phyloP scores from a whole-genome alignment of 2,113 vertebrate species.

The Zosterops japonicus region DNA sequence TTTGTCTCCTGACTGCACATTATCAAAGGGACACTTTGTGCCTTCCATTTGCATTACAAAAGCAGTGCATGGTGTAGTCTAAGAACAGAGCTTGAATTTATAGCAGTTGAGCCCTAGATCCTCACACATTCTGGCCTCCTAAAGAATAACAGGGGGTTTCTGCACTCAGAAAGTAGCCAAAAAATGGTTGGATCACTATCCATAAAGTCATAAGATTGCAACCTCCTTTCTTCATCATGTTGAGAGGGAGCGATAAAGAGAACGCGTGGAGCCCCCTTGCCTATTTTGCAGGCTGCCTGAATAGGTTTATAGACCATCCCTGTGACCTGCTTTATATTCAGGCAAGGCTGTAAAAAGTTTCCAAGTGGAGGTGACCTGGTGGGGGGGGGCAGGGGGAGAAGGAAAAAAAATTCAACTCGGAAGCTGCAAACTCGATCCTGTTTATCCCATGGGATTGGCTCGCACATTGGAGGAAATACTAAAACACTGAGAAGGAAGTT shows the following conservation, averaged over 20 bases:
- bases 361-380: constrained; percentile 30
- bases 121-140: constrained; percentile 58
- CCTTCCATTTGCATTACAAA: constrained; percentile 88
- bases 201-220: constrained; percentile 51
- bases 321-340: constrained; percentile 16
- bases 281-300: background rate
- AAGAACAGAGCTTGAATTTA: constrained; percentile 79
- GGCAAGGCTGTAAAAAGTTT: constrained; percentile 24
- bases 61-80: constrained; percentile 70
- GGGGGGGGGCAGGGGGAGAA: background rate
- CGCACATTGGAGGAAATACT: constrained; percentile 25
- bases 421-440: constrained; percentile 37
- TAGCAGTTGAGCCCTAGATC: constrained; percentile 63
- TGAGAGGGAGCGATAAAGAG: background rate
- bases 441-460: constrained; percentile 31
- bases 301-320: background rate
- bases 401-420: background rate
- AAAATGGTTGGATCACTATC: constrained; percentile 47
- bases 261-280: background rate
- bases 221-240: constrained; percentile 15
- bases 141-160: constrained; percentile 39
- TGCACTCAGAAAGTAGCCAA: constrained; percentile 45
- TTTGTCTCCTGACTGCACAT: constrained; percentile 84
- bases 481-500: constrained; percentile 36
- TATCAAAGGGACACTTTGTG: constrained; percentile 91